A percentile compares a stretch with the other conserved stretches of the same genome.
These are phyloP conservation scores for Huso huso DNA, from an alignment of 2,797 vertebrate species.

Conservation along the genomic window DNA sequence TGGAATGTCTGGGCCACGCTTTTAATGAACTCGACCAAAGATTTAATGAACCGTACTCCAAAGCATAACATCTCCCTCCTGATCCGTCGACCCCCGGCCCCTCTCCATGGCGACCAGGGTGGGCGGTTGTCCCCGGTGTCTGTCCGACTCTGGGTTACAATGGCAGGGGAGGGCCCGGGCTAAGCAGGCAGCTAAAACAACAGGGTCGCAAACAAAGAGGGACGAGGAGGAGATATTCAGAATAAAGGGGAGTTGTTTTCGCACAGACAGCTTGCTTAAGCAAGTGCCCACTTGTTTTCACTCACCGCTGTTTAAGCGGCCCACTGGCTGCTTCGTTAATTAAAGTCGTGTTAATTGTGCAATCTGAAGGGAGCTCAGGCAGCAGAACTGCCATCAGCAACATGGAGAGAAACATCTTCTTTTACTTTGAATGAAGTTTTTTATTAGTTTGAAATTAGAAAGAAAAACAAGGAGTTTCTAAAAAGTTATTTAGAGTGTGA, in stretches of 20 bases:
- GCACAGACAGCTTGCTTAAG: slow-evolving; percentile 45
- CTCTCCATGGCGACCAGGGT: slow-evolving; percentile 49
- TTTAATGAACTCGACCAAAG: slow-evolving; percentile 68
- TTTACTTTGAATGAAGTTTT: no score
- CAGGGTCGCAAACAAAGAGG: no score
- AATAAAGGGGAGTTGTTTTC: slow-evolving; percentile 34
- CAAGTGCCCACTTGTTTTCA: slow-evolving; percentile 21
- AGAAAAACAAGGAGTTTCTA: no score
- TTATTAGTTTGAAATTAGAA: no score
- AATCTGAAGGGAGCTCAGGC: neutral
- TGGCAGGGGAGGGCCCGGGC: slow-evolving; percentile 3
- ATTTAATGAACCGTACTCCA: slow-evolving; percentile 59
- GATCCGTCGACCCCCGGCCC: slow-evolving; percentile 38
- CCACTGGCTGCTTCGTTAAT: neutral
- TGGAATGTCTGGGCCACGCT: slow-evolving; percentile 61
- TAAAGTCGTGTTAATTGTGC: neutral
- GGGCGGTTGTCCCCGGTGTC: slow-evolving; percentile 26
- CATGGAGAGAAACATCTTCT: no score
- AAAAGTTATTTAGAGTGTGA: no score
- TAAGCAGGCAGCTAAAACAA: slow-evolving; percentile 31
- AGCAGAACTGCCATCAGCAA: no score
- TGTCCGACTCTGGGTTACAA: slow-evolving; percentile 30
- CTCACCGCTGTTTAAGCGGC: neutral
- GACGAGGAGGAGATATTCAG: slow-evolving; percentile 4
- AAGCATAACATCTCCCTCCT: slow-evolving; percentile 51